Evolutionary conservation across 2,888 invertebrate species (phyloP).

Genomic region (Blera fallax): DNA sequence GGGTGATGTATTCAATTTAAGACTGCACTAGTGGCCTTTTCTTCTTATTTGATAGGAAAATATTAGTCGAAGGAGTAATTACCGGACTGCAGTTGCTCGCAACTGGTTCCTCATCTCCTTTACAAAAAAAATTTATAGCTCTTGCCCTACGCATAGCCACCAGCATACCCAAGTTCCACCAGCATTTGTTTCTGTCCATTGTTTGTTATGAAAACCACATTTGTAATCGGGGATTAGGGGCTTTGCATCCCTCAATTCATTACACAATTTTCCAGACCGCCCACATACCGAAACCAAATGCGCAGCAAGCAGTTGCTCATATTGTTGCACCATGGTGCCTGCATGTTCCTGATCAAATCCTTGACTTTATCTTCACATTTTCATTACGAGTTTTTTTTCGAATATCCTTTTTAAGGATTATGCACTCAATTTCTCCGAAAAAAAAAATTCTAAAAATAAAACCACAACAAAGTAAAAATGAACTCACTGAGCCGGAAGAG

Average conservation of each 20-base stretch:
- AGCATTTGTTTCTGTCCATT: conserved; percentile 29
- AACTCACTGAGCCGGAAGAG: conserved; percentile 52
- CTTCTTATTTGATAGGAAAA: too few relatives aligned
- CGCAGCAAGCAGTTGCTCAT: conserved; percentile 39
- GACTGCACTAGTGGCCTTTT: too few relatives aligned
- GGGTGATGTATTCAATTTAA: too few relatives aligned
- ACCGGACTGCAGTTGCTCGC: too few relatives aligned
- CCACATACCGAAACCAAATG: conserved; percentile 47
- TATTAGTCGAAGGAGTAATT: too few relatives aligned
- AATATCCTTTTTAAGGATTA: conserved; percentile 63
- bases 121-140: neutral
- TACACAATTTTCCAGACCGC: conserved; percentile 67
- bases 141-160: neutral
- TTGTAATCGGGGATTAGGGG: conserved; percentile 48
- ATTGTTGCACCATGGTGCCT: conserved; percentile 42
- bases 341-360: conserved; percentile 39
- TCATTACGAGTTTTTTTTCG: neutral
- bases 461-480: conserved; percentile 31
- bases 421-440: conserved; percentile 41
- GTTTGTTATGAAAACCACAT: conserved; percentile 38
- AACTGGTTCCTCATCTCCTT: too few relatives aligned
- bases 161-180: conserved; percentile 30
- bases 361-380: conserved; percentile 44
- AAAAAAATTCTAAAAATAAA: conserved; percentile 57
- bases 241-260: conserved; percentile 55